These are phyloP conservation scores for Aspidoscelis tigris DNA, from an alignment of 2,113 vertebrate species.

Conservation along the genomic window DNA sequence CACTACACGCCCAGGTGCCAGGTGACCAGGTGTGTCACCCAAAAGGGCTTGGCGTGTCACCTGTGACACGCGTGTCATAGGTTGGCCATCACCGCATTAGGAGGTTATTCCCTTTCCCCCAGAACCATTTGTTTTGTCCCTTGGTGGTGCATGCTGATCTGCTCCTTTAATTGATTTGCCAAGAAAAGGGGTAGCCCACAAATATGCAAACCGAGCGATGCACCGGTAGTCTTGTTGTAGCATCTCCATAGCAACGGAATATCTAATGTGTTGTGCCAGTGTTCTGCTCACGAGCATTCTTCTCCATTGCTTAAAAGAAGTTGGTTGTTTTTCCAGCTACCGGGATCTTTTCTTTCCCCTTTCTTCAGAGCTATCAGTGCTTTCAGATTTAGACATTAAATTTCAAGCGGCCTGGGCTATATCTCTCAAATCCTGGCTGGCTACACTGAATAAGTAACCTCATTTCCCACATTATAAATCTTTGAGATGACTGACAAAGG, in stretches of 20 bases:
- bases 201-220: conserved; percentile 54
- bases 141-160: neutral
- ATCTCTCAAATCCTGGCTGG: too few relatives aligned
- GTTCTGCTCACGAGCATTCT: conserved; percentile 36
- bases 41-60: too few relatives aligned
- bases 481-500: neutral
- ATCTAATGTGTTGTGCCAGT: conserved; percentile 46
- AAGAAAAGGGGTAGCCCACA: conserved; percentile 44
- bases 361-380: neutral
- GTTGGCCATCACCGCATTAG: too few relatives aligned
- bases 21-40: too few relatives aligned
- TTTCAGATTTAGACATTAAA: neutral
- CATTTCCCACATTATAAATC: neutral
- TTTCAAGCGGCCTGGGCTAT: neutral
- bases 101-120: fast-evolving
- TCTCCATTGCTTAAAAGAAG: conserved; percentile 41
- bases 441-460: too few relatives aligned
- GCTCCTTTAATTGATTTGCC: conserved; percentile 38
- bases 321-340: conserved; percentile 35
- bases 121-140: conserved; percentile 3
- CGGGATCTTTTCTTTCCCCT: fast-evolving
- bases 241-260: conserved; percentile 39
- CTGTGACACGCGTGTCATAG: too few relatives aligned
- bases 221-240: conserved; percentile 53
- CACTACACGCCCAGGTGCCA: too few relatives aligned